Evolutionary conservation across 1,140 invertebrate species (phyloP).

Genomic region (Achatina immaculata): DNA sequence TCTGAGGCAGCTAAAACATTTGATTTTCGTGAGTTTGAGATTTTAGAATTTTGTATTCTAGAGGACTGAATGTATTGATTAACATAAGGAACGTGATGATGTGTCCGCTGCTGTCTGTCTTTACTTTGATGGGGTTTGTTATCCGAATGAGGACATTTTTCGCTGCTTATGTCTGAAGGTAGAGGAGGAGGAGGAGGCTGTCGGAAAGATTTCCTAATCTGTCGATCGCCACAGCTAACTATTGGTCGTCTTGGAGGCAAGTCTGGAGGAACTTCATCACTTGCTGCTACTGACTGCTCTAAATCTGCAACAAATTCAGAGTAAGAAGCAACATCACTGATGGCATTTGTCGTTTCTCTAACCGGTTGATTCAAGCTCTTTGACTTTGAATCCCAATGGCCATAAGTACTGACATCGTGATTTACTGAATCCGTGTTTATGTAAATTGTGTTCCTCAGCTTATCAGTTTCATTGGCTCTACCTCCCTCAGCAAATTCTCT

Average conservation of each 20-base stretch:
- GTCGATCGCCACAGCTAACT: constrained; percentile 1
- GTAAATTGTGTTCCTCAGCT: too few species aligned
- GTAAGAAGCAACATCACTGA: background rate
- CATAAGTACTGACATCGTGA: background rate
- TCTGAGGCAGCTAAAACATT: background rate
- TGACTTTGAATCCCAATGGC: too few species aligned
- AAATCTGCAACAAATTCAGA: constrained; percentile 27
- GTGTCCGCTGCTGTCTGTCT: background rate
- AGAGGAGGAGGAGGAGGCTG: background rate
- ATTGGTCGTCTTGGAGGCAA: background rate
- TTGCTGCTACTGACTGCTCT: background rate
- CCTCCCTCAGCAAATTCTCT: too few species aligned
- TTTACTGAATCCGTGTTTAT: too few species aligned
- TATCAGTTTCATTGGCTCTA: too few species aligned
- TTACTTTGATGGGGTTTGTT: background rate
- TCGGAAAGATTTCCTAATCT: too few species aligned
- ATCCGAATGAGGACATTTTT: background rate
- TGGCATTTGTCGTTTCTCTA: background rate
- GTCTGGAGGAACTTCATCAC: background rate
- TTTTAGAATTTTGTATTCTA: background rate
- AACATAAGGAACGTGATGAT: constrained; percentile 23
- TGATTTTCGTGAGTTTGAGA: background rate
- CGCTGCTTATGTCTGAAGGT: background rate
- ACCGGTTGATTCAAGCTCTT: background rate
- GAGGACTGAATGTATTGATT: background rate